Base-by-base conservation (phyloP, 2,113 vertebrate species). In the Seriola aureovittata region DNA sequence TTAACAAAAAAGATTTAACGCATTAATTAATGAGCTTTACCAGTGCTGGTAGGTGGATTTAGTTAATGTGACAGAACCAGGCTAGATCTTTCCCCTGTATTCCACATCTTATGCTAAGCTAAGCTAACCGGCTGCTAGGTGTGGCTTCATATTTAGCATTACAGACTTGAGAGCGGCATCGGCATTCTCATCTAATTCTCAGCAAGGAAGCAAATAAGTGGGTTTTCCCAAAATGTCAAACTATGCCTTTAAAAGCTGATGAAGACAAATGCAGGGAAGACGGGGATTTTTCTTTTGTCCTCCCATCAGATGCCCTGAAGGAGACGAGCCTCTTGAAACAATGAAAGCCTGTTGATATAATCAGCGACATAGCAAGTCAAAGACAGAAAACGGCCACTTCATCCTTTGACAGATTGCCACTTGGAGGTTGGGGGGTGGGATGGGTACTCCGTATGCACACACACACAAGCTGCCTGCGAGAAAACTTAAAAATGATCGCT, bases 341-440 rank as follows among this genome's bases (percentile, higher is more conserved):
- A 94, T 90, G 72, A 79, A 84, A 46, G 81, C 54, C 85, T 91
- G 78, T 92, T 93, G 85, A 91, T 80, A 46, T 36, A 65, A 84
- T 91, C 78, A 64, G 87, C 32, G 65, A 83, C 85, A 58, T 78
- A 85, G 78, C 66, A 54, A 79, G 75, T 71, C 69, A 80, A 48
- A 93, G 89, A 87, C 52, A 84, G 64, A 88, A 80, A 58, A 75
- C 19, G 2, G 60, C 67, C 46, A 34, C 59, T 79, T 81, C 70
- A 74, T 86, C 71, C 58, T 72, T 82, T 88, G 38, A 85, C 57
- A 87, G 84, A 85, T 69, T 38, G 87, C 29, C 73, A 86, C 58
- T 71, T 21, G 16, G 19, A 46, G 55, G 5, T 8, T 50, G 11
- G 46, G 55, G 25, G 54, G n/a, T 44, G 17, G 52, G 38, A 14